Evolutionary conservation across 2,797 vertebrate genomes (phyloP), one percentile per base, ranked within the genome.

Genomic region (Thaleichthys pacificus): DNA sequence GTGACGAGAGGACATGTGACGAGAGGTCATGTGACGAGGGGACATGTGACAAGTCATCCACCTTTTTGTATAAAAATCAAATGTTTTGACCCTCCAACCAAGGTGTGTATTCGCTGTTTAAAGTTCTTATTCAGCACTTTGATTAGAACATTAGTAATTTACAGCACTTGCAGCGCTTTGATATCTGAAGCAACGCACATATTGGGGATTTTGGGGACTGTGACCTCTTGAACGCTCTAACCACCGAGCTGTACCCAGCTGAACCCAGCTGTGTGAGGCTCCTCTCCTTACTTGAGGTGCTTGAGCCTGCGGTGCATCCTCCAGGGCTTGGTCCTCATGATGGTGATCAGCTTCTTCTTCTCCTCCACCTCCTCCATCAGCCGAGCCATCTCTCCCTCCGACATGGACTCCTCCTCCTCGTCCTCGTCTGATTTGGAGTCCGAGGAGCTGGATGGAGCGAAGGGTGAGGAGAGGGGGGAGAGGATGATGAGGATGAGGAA

Each of bases 311-410:
- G 93, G 22, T 93, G 91, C 98, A 99, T 98, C 71, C 95, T 91
- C 97, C 98, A 99, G 0, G 98, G 96, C 70, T 99, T 98, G 89
- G 90, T 98, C 84, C 97, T 93, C 83, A 99, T 95, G 68, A 84
- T 95, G 51, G 95, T 89, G 0, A 99, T 96, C 30, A 99, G 92
- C 74, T 97, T 95, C 92, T 98, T 99, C 89, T 97, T 98, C 77
- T 98, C 97, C 84, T 99, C 98, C 61, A 99, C 96, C 85, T 97
- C 94, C 80, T 99, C 97, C 93, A 94, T 95, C 77, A 99, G 87
- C 76, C 22, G 87, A 0, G 86, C 92, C 11, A 95, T 93, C 83
- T 99, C 96, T 70, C 97, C 97, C 82, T 97, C 97, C 0, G 95
- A 95, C 87, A 97, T 89, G 1, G 95, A 97, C 42, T 97, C 96